Conservation (phyloP, 2,113 vertebrate genomes). For the Pseudonaja textilis region DNA sequence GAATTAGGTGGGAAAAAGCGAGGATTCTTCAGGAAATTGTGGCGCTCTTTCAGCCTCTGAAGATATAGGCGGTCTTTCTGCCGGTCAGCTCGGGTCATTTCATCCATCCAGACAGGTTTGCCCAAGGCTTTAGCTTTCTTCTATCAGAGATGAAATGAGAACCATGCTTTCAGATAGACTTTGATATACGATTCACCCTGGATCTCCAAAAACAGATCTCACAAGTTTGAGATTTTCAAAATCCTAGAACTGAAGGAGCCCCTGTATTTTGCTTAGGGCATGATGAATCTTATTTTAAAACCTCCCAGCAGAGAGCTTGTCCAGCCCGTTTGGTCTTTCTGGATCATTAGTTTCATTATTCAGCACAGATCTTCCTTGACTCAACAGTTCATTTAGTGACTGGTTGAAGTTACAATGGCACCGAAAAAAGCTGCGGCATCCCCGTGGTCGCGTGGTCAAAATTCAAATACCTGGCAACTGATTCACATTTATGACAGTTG, state of each 20-base stretch:
- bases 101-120: slow-evolving; percentile 62
- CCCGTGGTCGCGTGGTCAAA: too few species aligned
- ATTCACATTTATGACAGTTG: too few species aligned
- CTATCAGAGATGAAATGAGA: slow-evolving; percentile 27
- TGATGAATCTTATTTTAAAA: neutral
- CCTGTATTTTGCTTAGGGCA: neutral
- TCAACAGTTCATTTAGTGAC: too few species aligned
- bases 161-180: neutral
- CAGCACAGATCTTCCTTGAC: neutral
- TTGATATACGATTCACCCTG: neutral
- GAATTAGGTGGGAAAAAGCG: slow-evolving; percentile 79
- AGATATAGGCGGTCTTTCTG: slow-evolving; percentile 55
- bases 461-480: too few species aligned
- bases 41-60: slow-evolving; percentile 65
- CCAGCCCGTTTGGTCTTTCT: neutral
- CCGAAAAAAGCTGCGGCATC: too few species aligned
- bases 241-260: neutral
- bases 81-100: slow-evolving; percentile 54
- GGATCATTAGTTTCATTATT: neutral
- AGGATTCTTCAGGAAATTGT: slow-evolving; percentile 82
- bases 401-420: too few species aligned
- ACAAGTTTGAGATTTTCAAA: neutral
- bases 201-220: neutral
- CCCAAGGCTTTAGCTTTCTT: slow-evolving; percentile 51
- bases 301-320: neutral